These are phyloP conservation scores for Tiliacea citrago DNA, from an alignment of 2,888 invertebrate species.

Conservation along the genomic window DNA sequence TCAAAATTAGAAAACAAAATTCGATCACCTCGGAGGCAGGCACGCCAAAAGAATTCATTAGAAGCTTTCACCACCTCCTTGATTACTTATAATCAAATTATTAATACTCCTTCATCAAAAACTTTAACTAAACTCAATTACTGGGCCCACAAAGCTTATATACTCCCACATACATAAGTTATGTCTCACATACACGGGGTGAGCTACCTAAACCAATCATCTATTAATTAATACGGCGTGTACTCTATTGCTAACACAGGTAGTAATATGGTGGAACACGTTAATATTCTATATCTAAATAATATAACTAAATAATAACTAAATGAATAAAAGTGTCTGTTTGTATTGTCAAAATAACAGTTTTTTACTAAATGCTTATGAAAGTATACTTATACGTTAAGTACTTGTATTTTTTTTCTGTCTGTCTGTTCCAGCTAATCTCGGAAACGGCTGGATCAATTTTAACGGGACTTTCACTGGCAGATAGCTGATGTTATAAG, in stretches of 20 bases:
- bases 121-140: conserved; percentile 56
- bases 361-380: too few species aligned
- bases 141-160: conserved; percentile 35
- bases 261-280: conserved; percentile 51
- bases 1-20: conserved; percentile 18
- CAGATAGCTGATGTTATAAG: too few species aligned
- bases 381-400: too few species aligned
- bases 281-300: conserved; percentile 45
- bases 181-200: conserved; percentile 47
- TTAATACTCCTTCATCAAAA: conserved; percentile 49
- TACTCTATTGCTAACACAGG: conserved; percentile 59
- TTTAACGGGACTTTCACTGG: too few species aligned
- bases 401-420: too few species aligned
- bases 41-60: conserved; percentile 46
- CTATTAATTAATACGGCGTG: conserved; percentile 78
- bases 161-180: conserved; percentile 44
- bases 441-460: too few species aligned
- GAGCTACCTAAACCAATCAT: conserved; percentile 78
- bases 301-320: too few species aligned
- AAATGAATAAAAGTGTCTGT: too few species aligned
- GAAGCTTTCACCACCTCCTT: conserved; percentile 12
- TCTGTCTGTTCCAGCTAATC: too few species aligned
- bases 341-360: too few species aligned
- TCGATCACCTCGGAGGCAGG: not conserved
- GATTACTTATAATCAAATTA: conserved; percentile 48